A percentile compares a stretch with the other conserved stretches of the same genome.
Conservation (phyloP, 2,888 invertebrate species). For the Drosophila pseudotalamancana region DNA sequence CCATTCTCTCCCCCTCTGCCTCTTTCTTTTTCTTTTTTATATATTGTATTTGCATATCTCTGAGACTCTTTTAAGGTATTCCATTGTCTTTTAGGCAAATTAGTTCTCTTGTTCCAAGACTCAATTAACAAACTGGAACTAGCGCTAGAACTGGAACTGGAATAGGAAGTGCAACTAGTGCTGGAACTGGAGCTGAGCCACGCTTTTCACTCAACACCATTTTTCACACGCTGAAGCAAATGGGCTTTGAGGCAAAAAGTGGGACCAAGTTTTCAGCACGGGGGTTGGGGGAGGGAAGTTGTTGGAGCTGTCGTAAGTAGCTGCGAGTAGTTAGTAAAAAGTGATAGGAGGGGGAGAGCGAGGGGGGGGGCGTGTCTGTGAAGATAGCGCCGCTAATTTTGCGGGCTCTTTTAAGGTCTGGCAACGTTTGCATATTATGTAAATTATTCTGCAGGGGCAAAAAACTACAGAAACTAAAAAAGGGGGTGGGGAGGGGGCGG, state of each 20-base stretch:
- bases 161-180: neutral
- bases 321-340: neutral
- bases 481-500: neutral
- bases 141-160: neutral
- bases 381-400: constrained; percentile 7
- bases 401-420: constrained; percentile 22
- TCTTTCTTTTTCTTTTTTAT: neutral
- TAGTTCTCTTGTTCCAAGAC: too few species aligned
- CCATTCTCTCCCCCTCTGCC: too few species aligned
- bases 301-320: constrained; percentile 7
- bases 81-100: constrained; percentile 3
- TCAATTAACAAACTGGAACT: neutral
- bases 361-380: too few species aligned
- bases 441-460: constrained; percentile 69
- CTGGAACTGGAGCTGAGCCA: constrained; percentile 10
- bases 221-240: constrained; percentile 43
- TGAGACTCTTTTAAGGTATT: neutral
- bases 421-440: constrained; percentile 68
- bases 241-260: neutral
- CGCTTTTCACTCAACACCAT: constrained; percentile 35
- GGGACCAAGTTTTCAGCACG: neutral
- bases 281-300: neutral
- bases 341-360: neutral
- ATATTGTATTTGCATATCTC: neutral
- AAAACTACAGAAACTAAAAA: constrained; percentile 23